These are phyloP conservation scores for Conopomorpha cramerella DNA, from an alignment of 1,140 invertebrate genomes.

Conservation along the genomic window DNA sequence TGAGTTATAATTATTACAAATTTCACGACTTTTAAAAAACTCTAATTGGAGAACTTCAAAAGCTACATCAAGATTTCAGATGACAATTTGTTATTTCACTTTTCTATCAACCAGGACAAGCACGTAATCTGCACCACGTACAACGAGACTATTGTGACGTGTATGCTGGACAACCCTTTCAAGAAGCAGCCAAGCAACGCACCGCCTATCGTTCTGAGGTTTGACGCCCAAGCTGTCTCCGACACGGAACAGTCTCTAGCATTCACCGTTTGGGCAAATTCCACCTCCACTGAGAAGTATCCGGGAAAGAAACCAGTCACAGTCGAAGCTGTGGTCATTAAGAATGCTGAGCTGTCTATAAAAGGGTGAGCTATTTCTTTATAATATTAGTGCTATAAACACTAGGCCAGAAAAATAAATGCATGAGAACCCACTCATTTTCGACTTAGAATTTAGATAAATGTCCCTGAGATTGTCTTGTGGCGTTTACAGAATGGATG, in stretches of 20 bases:
- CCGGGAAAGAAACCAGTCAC: slow-evolving; percentile 59
- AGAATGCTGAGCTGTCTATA: slow-evolving; percentile 80
- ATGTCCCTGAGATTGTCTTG: too few relatives aligned
- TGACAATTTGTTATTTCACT: too few relatives aligned
- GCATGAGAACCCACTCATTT: too few relatives aligned
- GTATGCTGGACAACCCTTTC: slow-evolving; percentile 89
- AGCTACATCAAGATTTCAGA: too few relatives aligned
- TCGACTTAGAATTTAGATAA: too few relatives aligned
- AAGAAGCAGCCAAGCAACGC: slow-evolving; percentile 63
- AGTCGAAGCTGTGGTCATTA: slow-evolving; percentile 72
- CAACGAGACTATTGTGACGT: slow-evolving; percentile 77
- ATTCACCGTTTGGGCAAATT: slow-evolving; percentile 81
- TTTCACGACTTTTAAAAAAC: too few relatives aligned
- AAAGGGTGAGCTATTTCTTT: slow-evolving; percentile 66
- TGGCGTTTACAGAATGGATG: too few relatives aligned
- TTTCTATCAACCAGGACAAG: slow-evolving; percentile 59
- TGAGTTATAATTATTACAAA: too few relatives aligned
- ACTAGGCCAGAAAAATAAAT: too few relatives aligned
- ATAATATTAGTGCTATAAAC: too few relatives aligned
- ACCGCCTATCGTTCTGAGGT: slow-evolving; percentile 71
- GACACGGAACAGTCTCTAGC: slow-evolving; percentile 71
- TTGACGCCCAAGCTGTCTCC: slow-evolving; percentile 76
- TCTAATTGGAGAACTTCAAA: too few relatives aligned
- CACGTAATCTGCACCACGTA: slow-evolving; percentile 71
- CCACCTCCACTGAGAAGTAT: slow-evolving; percentile 77